Conservation (phyloP, 2,888 invertebrate species). For the Anagyrus pseudococci region DNA sequence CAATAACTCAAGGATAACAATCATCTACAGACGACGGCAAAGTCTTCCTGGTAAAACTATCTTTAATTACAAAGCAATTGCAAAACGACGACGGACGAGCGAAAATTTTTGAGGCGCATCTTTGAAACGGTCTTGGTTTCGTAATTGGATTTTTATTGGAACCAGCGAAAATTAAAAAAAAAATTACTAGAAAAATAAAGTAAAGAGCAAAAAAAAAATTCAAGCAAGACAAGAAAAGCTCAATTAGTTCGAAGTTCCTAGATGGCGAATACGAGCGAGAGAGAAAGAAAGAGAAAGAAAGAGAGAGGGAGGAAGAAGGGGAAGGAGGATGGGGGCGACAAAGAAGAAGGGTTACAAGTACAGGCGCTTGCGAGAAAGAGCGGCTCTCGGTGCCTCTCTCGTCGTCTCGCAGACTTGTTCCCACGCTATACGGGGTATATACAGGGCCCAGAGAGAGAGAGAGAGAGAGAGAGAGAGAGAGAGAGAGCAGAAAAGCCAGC, state of each 20-base stretch:
- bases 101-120: too few species aligned
- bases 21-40: too few species aligned
- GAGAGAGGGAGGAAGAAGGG: background rate
- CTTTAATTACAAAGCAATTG: too few species aligned
- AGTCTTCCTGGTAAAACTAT: too few species aligned
- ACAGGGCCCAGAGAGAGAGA: too few species aligned
- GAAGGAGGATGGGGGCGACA: background rate
- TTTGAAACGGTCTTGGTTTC: too few species aligned
- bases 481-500: background rate
- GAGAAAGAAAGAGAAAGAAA: background rate
- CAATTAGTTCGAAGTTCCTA: background rate
- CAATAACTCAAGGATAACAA: too few species aligned
- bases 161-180: background rate
- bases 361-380: too few species aligned
- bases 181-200: background rate
- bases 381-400: background rate
- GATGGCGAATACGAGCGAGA: background rate
- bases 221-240: background rate
- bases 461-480: background rate
- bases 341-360: background rate
- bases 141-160: too few species aligned
- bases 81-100: too few species aligned
- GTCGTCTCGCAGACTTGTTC: background rate
- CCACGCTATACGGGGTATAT: background rate
- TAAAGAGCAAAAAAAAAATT: background rate